Conservation (phyloP, 2,797 vertebrate genomes). For the Thamnophis elegans region DNA sequence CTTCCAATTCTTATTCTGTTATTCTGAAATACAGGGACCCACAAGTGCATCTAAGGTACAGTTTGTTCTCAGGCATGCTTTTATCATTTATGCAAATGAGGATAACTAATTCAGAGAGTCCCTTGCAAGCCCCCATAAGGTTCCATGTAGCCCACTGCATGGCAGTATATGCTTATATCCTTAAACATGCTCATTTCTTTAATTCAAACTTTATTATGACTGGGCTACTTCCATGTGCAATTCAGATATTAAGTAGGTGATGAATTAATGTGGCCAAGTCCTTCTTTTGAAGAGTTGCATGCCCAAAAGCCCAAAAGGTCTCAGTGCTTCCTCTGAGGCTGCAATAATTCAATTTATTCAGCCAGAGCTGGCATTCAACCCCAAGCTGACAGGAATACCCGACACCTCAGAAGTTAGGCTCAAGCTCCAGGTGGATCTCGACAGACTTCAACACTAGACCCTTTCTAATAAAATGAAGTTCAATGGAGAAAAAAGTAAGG, state of each 20-base stretch:
- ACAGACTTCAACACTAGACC: too few species aligned
- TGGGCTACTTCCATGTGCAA: background rate
- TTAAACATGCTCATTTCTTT: background rate
- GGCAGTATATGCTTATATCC: background rate
- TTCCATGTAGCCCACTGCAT: background rate
- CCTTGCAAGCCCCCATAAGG: background rate
- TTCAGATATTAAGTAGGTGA: background rate
- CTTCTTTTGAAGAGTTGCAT: background rate
- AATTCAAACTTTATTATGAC: background rate
- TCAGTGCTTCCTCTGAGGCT: too few species aligned
- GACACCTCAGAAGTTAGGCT: too few species aligned
- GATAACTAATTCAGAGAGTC: background rate
- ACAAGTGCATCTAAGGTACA: background rate
- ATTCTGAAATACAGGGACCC: background rate
- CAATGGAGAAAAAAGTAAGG: too few species aligned
- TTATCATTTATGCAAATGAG: background rate
- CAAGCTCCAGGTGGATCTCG: too few species aligned
- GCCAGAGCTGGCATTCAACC: too few species aligned
- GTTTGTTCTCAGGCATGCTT: background rate
- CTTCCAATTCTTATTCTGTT: too few species aligned
- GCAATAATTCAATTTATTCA: too few species aligned
- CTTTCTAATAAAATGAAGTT: too few species aligned
- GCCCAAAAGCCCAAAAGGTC: background rate
- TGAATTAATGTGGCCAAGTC: background rate
- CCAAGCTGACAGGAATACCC: too few species aligned